Base-by-base conservation (phyloP, 2,113 vertebrate species). In the Oreochromis niloticus region DNA sequence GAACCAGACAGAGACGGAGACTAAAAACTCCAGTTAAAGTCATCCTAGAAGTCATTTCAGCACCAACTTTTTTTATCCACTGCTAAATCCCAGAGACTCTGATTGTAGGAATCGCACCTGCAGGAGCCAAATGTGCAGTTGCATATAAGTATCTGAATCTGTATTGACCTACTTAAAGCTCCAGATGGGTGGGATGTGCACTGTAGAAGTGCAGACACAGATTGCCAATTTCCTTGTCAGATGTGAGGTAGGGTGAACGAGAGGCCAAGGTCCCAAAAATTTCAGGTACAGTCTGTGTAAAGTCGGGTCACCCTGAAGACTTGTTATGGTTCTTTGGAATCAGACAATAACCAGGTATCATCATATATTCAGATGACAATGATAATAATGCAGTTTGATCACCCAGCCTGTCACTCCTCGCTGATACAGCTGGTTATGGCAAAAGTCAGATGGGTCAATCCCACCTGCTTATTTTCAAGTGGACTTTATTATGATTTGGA, bases 11-110 rank as follows among this genome's bases (percentile, higher is more conserved):
- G 57, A 82, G 68, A 83, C 27, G 7, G n/a, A 34, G 79, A 52
- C 68, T 55, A 46, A 36, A 68, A 85, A 71, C 61, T 82, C 16
- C 6, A 22, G 24, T 50, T 75, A 87, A 94, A 94, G 89, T 93
- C 84, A 63, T 13, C 39, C 48, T 57, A 80, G 83, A 94, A 88
- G 87, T 91, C 86, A 87, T 81, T 30, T 85, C 39, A 85, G 34
- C 4, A 22, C 10, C 27, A 61, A 88, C 87, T 91, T 89, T 86
- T 66, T 59, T 24, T 66, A 56, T 85, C 52, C 63, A 10, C 39
- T 41, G 12, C 14, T 73, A 68, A 81, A 80, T 80, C 89, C 80
- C 4, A 50, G 24, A 80, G 0, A 79, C 59, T 48, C 12, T 16
- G 73, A 59, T 48, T 34, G 32, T 12, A 19, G 61, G 78, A 85